Conservation (phyloP, 2,113 vertebrate species). For the Phrynosoma platyrhinos region DNA sequence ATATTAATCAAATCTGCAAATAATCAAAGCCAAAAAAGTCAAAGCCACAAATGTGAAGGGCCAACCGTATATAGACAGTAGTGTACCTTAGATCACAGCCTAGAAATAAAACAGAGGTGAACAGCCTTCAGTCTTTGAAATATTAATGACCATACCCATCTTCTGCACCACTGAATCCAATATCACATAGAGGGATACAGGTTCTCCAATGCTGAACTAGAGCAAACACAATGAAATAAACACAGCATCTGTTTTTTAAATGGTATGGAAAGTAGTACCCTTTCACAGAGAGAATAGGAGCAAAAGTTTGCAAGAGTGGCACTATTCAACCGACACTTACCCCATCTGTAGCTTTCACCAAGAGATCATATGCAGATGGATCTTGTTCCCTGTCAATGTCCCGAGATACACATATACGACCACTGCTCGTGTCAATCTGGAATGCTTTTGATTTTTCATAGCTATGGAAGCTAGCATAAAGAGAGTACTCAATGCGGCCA, state of each 20-base stretch:
- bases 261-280: too few species aligned
- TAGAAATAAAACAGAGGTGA: too few species aligned
- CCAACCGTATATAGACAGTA: too few species aligned
- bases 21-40: too few species aligned
- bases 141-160: too few species aligned
- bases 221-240: not conserved
- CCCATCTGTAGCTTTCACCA: conserved; percentile 91
- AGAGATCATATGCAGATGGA: conserved; percentile 82
- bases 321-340: conserved; percentile 75
- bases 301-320: not conserved
- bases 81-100: too few species aligned
- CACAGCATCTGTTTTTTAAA: too few species aligned
- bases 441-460: conserved; percentile 83
- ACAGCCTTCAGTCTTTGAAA: too few species aligned
- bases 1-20: too few species aligned
- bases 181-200: too few species aligned
- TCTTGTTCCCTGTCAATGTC: conserved; percentile 89
- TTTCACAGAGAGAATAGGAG: not conserved
- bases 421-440: conserved; percentile 80
- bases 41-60: too few species aligned
- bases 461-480: conserved; percentile 86
- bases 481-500: conserved; percentile 82
- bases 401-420: conserved; percentile 85
- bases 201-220: not conserved
- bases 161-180: too few species aligned